Evolutionary conservation across 2,888 invertebrate genomes (phyloP).

Genomic region (Drosophila subquinaria): DNA sequence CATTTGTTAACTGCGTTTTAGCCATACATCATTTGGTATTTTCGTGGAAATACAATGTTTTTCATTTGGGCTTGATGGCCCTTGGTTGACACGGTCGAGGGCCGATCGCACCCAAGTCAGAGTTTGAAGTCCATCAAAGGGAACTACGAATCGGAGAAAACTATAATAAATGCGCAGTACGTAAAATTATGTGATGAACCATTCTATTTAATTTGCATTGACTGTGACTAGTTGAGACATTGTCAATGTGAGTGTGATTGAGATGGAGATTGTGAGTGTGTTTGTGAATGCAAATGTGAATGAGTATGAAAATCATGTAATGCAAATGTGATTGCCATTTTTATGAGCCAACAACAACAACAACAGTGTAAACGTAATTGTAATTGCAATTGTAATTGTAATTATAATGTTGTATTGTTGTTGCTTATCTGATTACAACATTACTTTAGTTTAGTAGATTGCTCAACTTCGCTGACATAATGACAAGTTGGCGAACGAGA

Average conservation of each 20-base stretch:
- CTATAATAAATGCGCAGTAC: slow-evolving; percentile 67
- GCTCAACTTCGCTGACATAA: slow-evolving; percentile 58
- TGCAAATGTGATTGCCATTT: slow-evolving; percentile 73
- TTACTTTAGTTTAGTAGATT: slow-evolving; percentile 66
- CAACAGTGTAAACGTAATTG: slow-evolving; percentile 20
- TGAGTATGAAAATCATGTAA: slow-evolving; percentile 60
- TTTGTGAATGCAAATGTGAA: slow-evolving; percentile 16
- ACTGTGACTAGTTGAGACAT: slow-evolving; percentile 31
- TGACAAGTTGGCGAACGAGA: slow-evolving; percentile 54
- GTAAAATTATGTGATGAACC: slow-evolving; percentile 24
- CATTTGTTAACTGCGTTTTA: slow-evolving; percentile 45
- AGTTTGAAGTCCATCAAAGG: slow-evolving; percentile 30
- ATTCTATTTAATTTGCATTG: slow-evolving; percentile 50
- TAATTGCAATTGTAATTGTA: slow-evolving; percentile 38
- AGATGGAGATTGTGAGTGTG: background rate
- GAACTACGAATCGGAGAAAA: slow-evolving; percentile 28
- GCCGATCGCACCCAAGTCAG: slow-evolving; percentile 48
- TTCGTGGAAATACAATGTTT: slow-evolving; percentile 13
- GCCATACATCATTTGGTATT: slow-evolving; percentile 11
- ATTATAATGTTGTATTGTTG: slow-evolving; percentile 42
- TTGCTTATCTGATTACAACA: slow-evolving; percentile 53
- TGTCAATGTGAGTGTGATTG: slow-evolving; percentile 38
- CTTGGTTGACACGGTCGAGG: slow-evolving; percentile 39
- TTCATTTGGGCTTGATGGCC: slow-evolving; percentile 39
- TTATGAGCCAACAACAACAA: slow-evolving; percentile 56